phyloP scores from a whole-genome alignment of 2,113 vertebrate species.

The Verasper variegatus region DNA sequence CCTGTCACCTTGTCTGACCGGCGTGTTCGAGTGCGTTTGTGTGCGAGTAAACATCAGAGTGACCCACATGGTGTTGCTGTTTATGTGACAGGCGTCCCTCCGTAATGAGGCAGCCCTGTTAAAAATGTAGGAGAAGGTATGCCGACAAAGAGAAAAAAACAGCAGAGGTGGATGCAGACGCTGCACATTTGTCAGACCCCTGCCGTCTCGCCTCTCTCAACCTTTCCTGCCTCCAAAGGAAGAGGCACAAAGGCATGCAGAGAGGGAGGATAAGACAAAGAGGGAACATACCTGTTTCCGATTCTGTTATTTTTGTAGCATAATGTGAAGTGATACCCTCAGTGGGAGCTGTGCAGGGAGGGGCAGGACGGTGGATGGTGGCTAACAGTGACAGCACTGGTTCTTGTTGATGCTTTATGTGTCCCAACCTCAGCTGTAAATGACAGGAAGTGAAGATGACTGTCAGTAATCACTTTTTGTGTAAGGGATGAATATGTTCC shows the following conservation, averaged over 20 bases:
- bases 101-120: constrained; percentile 55
- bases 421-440: constrained; percentile 18
- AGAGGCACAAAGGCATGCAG: constrained; percentile 10
- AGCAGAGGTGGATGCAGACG: constrained; percentile 37
- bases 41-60: not conserved
- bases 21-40: not conserved
- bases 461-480: not conserved
- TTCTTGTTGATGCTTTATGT: constrained; percentile 20
- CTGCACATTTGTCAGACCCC: constrained; percentile 47
- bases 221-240: constrained; percentile 14
- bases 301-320: constrained; percentile 68
- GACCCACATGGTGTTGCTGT: constrained; percentile 18
- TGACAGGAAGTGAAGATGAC: constrained; percentile 15
- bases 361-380: constrained; percentile 20
- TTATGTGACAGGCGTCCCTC: constrained; percentile 28
- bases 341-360: constrained; percentile 51
- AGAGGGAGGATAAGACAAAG: constrained; percentile 33
- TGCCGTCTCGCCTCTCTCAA: constrained; percentile 25
- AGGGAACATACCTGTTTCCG: constrained; percentile 38
- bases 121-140: constrained; percentile 33
- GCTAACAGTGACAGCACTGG: constrained; percentile 11
- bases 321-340: constrained; percentile 60
- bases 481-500: not conserved
- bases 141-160: constrained; percentile 41
- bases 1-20: constrained; percentile 46